Evolutionary conservation across 2,888 invertebrate species (phyloP).

Genomic region (Synanthedon formicaeformis): DNA sequence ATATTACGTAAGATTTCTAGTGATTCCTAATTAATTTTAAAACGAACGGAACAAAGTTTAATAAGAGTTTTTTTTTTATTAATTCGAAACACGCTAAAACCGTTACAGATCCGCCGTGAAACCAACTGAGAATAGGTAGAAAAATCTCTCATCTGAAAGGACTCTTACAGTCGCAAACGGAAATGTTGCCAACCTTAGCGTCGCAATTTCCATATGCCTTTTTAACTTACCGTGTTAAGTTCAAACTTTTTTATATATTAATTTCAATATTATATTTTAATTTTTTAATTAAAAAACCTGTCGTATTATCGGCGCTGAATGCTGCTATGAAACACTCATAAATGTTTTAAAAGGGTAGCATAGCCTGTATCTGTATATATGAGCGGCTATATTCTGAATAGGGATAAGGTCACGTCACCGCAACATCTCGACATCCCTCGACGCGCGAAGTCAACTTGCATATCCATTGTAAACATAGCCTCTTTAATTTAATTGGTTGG

Average conservation of each 20-base stretch:
- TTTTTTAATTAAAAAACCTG: slow-evolving; percentile 2
- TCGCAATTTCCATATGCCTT: slow-evolving; percentile 66
- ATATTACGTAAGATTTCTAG: not conserved
- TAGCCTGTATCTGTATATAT: not conserved
- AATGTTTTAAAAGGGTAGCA: slow-evolving; percentile 18
- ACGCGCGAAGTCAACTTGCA: slow-evolving; percentile 27
- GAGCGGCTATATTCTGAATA: slow-evolving; percentile 4
- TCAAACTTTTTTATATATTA: slow-evolving; percentile 12
- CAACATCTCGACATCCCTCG: slow-evolving; percentile 15
- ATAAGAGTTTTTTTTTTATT: not conserved
- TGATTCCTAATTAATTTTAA: not conserved
- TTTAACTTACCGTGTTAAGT: slow-evolving; percentile 54
- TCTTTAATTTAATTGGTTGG: slow-evolving; percentile 65
- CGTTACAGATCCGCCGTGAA: not conserved
- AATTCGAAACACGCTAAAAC: not conserved
- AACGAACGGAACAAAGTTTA: not conserved
- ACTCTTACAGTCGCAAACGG: slow-evolving; percentile 50
- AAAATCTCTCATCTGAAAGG: slow-evolving; percentile 50
- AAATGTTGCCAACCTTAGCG: slow-evolving; percentile 58
- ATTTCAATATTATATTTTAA: slow-evolving; percentile 31
- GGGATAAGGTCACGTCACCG: not conserved
- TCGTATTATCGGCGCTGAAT: not conserved
- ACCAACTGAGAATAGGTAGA: slow-evolving; percentile 23
- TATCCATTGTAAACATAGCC: slow-evolving; percentile 40
- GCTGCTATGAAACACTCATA: slow-evolving; percentile 17